Evolutionary conservation across 2,888 invertebrate species (phyloP).

Genomic region (Erpobdella octoculata): DNA sequence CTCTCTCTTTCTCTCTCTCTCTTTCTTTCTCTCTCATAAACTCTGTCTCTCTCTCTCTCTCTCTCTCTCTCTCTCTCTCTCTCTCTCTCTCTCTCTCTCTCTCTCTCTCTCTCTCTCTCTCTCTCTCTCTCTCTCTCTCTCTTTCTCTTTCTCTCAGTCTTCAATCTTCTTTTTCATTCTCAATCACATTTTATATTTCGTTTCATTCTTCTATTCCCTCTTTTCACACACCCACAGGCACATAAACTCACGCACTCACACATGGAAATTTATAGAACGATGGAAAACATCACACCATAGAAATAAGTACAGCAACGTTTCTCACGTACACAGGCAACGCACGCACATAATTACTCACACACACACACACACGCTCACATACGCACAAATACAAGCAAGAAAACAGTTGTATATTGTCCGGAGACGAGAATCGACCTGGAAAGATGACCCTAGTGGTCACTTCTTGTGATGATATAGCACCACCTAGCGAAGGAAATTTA

Average conservation of each 20-base stretch:
- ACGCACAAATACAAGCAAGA: too few species aligned
- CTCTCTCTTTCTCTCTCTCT: too few species aligned
- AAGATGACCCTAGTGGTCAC: constrained; percentile 5
- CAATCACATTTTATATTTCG: neutral
- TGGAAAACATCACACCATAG: too few species aligned
- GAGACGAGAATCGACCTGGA: too few species aligned
- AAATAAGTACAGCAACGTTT: too few species aligned
- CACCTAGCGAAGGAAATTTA: constrained; percentile 10
- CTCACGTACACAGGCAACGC: too few species aligned
- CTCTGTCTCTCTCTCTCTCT: neutral
- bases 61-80: neutral
- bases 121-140: neutral
- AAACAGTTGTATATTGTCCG: constrained; percentile 7
- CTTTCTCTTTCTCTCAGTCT: neutral
- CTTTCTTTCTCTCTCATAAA: too few species aligned
- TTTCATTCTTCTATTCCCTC: neutral
- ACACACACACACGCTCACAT: too few species aligned
- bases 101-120: neutral
- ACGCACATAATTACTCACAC: too few species aligned
- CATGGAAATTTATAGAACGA: too few species aligned
- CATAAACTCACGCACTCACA: neutral
- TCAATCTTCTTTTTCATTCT: neutral
- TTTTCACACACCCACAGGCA: neutral
- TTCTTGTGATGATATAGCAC: constrained; percentile 1
- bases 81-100: neutral